phyloP scores from a whole-genome alignment of 2,113 vertebrate genomes.

The Myiozetetes cayanensis region DNA sequence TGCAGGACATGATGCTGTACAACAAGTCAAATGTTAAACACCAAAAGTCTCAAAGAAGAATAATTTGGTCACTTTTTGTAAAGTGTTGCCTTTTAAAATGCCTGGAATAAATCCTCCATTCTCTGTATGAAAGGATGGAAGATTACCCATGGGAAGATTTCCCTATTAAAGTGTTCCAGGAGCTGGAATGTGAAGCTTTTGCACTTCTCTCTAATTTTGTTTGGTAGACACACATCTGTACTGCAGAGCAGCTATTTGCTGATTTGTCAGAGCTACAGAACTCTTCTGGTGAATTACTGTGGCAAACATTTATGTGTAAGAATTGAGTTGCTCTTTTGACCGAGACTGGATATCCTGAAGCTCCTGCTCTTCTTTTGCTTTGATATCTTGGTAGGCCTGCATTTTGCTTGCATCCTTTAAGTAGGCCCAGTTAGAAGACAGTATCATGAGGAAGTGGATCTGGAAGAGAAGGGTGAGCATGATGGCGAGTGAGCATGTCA shows the following conservation, averaged over 20 bases:
- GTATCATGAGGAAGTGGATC: constrained; percentile 99
- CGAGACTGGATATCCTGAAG: constrained; percentile 98
- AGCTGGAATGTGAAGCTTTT: constrained; percentile 79
- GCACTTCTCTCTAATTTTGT: constrained; percentile 82
- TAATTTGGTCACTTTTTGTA: constrained; percentile 57
- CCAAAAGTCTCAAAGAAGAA: constrained; percentile 16
- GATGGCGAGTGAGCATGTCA: constrained; percentile 95
- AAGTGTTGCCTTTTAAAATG: constrained; percentile 84
- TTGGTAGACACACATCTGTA: constrained; percentile 84
- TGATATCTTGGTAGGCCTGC: constrained; percentile 99
- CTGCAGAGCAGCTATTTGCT: constrained; percentile 81
- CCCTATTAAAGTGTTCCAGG: constrained; percentile 75
- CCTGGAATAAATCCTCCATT: constrained; percentile 66
- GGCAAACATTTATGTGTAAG: constrained; percentile 90
- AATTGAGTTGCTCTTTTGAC: constrained; percentile 99
- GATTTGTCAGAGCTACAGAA: constrained; percentile 82
- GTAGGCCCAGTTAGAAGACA: constrained; percentile 99
- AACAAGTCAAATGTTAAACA: not conserved
- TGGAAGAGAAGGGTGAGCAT: constrained; percentile 98
- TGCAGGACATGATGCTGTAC: not conserved
- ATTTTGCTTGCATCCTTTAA: constrained; percentile 99
- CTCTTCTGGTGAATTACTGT: constrained; percentile 77
- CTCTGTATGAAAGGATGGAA: constrained; percentile 69
- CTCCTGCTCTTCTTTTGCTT: constrained; percentile 98
- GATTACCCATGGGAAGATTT: constrained; percentile 65